Conservation (phyloP, 2,797 vertebrate genomes). For the Myripristis jacobus region DNA sequence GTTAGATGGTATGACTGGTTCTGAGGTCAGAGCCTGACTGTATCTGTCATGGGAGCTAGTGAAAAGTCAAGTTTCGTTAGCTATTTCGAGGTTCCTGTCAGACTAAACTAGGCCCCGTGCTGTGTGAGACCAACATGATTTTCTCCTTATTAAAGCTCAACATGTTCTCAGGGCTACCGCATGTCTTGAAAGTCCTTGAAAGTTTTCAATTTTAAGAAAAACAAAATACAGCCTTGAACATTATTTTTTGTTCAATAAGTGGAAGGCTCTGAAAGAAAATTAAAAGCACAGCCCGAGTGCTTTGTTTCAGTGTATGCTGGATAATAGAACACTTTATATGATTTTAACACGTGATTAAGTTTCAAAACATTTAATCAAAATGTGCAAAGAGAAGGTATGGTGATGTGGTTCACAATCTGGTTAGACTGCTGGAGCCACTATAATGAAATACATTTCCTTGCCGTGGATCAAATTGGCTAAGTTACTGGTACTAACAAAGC, state of each 20-base stretch:
- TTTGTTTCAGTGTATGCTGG: too few species aligned
- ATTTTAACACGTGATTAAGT: too few species aligned
- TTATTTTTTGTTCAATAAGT: not conserved
- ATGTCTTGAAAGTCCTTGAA: not conserved
- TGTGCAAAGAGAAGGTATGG: too few species aligned
- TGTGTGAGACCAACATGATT: not conserved
- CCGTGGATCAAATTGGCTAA: too few species aligned
- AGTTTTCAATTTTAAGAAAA: not conserved
- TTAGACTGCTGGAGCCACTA: too few species aligned
- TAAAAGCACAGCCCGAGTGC: too few species aligned
- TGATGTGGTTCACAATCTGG: too few species aligned
- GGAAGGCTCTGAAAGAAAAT: too few species aligned
- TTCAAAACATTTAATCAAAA: too few species aligned
- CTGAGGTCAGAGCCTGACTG: constrained; percentile 12
- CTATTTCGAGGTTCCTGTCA: constrained; percentile 13
- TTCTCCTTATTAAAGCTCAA: not conserved
- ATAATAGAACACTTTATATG: too few species aligned
- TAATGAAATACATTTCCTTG: too few species aligned
- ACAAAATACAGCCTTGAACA: not conserved
- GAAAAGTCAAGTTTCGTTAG: constrained; percentile 14
- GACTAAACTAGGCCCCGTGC: not conserved
- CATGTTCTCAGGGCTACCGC: not conserved
- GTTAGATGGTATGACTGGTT: constrained; percentile 6
- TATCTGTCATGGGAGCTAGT: not conserved
- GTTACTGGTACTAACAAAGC: too few species aligned